Evolutionary conservation across 2,888 invertebrate genomes (phyloP).

Genomic region (Nebria brevicollis): DNA sequence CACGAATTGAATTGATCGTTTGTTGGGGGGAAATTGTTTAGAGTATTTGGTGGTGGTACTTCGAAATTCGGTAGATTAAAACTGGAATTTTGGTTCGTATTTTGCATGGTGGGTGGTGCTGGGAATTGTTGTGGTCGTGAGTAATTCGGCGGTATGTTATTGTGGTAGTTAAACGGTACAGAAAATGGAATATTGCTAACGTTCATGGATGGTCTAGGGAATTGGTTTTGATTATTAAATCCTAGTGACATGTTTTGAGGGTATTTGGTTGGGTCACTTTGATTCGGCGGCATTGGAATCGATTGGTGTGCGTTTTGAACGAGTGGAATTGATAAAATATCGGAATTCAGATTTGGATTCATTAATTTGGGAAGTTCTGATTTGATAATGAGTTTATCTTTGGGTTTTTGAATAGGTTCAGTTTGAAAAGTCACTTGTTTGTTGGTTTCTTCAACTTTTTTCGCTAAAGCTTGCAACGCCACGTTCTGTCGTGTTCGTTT

Average conservation of each 20-base stretch:
- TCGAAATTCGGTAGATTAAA: conserved; percentile 22
- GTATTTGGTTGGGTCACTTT: neutral
- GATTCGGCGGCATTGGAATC: conserved; percentile 8
- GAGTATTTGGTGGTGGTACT: neutral
- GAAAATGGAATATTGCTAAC: conserved; percentile 20
- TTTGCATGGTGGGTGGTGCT: conserved; percentile 1
- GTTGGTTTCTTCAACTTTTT: conserved; percentile 75
- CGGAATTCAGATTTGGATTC: conserved; percentile 31
- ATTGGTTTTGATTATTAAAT: neutral
- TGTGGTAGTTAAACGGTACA: neutral
- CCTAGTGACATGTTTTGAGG: conserved; percentile 9
- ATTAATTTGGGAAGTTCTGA: conserved; percentile 9
- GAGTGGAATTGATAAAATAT: conserved; percentile 2
- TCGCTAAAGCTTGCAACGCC: conserved; percentile 80
- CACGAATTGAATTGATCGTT: conserved; percentile 48
- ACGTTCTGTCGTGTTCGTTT: conserved; percentile 77
- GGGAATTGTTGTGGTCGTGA: conserved; percentile 11
- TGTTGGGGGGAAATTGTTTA: neutral
- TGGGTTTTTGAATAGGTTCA: conserved; percentile 25
- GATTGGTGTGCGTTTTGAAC: conserved; percentile 2
- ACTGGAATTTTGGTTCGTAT: conserved; percentile 12
- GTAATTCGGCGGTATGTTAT: conserved; percentile 7
- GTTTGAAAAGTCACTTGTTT: conserved; percentile 67
- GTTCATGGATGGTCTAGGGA: conserved; percentile 4
- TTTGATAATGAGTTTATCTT: conserved; percentile 7